Base-by-base conservation (phyloP, 2,797 vertebrate species). In the Syngnathus acus region DNA sequence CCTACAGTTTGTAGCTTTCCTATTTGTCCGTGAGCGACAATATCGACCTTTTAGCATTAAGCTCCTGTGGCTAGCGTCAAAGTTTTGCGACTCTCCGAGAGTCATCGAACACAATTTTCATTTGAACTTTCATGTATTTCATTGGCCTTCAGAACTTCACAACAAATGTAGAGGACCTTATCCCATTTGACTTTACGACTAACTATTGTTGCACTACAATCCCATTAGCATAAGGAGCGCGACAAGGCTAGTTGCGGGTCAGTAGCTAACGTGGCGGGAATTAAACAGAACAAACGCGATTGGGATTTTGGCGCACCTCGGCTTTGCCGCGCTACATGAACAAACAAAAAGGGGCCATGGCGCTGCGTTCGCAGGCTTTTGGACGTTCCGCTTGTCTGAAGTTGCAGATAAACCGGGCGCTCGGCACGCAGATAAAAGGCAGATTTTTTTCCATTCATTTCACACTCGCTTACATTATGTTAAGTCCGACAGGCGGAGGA, bases 351-450 rank as follows among this genome's bases (percentile, higher is more conserved):
- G 85, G 89, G 32, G 17, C 14, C 26, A 88, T 85, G 89, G 87
- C 82, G 84, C 86, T 85, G 90, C 89, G 89, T 91, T 91, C 89
- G 82, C 83, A 86, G 85, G 89, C 88, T 91, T 90, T 89, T 6
- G 85, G 89, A 89, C 91, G 90, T 91, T 92, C 87, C 89, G 90
- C 86, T 89, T 90, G 88, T 91, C 88, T 90, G 89, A 89, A 90
- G 89, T 88, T 89, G 73, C 83, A 86, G 88, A 92, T 92, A 92
- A 92, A 88, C 82, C 71, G 87, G 81, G 77, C 79, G 59, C 78
- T 23, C 72, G 19, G 79, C 85, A 81, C 85, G 90, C 89, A 92
- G 54, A 66, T 55, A 66, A 86, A 87, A 79, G 77, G 76, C 72
- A 72, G 73, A 77, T 80, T 89, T 88, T 88, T 88, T 43, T 90